Base-by-base conservation (phyloP, 2,113 vertebrate genomes). In the Cebidichthys violaceus region DNA sequence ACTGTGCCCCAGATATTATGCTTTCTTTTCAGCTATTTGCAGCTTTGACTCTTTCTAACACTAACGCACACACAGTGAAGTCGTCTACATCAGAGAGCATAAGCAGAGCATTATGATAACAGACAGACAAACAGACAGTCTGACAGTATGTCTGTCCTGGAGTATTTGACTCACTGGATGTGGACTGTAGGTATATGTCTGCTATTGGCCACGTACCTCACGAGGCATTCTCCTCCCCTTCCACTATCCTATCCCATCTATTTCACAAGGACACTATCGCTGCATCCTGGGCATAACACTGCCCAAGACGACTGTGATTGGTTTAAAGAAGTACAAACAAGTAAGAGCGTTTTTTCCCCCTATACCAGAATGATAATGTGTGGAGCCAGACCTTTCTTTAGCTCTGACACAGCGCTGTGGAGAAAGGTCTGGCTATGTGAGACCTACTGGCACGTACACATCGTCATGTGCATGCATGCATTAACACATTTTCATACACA, bases 391-490 rank as follows among this genome's bases (percentile, higher is more conserved):
- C 24, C 24, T 59, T 14, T 15, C 55, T 59, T 29, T 2, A 27
- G 55, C 55, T 59, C 13, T 57, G 54, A 57, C 54, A 57, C 24
- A 55, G 54, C n/a, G 22, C 22, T n/a, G 52, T 55, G 52, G 52
- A 55, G 52, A 55, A 55, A 24, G 52, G 52, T 55, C n/a, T 57
- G 54, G n/a, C 54, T 57, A n/a, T n/a, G 54, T 4, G 1, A 77
- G 57, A 80, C 59, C 20, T 17, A 76, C 69, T 77, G 75, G 55
- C 79, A 71, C 6, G 57, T 11, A 57, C 43, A 70, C 39, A 72
- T 2, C 60, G 57, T 29, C 33, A 84, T 24, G 61, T 29, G 47
- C 62, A 62, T 37, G 43, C 59, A 57, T 59, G 37, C 22, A 65
- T 31, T 47, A 24, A 45, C 14, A 71, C 35, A 81, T 75, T 66